These are phyloP conservation scores for Penelope pileata DNA, from an alignment of 2,113 vertebrate genomes.

Conservation along the genomic window DNA sequence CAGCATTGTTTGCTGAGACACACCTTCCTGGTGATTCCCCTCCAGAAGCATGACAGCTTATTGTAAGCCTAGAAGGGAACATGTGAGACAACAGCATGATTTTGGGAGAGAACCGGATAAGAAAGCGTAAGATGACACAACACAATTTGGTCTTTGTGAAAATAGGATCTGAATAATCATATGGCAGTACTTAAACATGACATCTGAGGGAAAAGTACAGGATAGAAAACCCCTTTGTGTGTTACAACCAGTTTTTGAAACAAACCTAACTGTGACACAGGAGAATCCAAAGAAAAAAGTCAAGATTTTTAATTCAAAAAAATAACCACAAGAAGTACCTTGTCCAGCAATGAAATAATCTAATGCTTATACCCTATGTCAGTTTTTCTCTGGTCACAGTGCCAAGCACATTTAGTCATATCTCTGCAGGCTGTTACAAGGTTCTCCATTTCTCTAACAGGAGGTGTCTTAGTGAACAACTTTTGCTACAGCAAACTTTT, in stretches of 20 bases:
- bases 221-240: background rate
- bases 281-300: background rate
- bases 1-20: background rate
- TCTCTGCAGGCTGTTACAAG: background rate
- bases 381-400: background rate
- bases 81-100: background rate
- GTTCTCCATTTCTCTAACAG: background rate
- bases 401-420: background rate
- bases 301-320: background rate
- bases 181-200: background rate
- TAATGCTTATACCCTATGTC: background rate
- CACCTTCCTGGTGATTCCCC: background rate
- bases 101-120: background rate
- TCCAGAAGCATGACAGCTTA: background rate
- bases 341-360: background rate
- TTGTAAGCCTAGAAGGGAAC: background rate
- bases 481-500: background rate
- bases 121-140: background rate
- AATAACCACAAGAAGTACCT: background rate
- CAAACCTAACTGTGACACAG: background rate
- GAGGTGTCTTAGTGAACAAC: background rate
- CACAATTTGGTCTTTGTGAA: background rate
- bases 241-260: background rate
- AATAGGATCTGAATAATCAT: background rate
- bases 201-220: background rate